phyloP scores from a whole-genome alignment of 2,113 vertebrate genomes.

The Carassius gibelio region DNA sequence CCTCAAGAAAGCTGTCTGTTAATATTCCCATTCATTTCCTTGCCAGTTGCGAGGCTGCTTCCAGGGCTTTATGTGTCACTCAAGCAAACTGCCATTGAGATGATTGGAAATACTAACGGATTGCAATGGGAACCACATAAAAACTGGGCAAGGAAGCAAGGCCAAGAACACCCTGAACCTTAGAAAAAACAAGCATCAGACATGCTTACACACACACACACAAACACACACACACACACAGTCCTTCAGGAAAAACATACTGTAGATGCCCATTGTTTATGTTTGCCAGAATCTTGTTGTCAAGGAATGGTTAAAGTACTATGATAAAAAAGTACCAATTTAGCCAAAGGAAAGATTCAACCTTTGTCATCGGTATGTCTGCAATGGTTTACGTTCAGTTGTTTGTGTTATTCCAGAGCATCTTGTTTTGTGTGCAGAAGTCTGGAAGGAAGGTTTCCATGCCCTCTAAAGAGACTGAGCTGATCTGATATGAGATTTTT shows the following conservation, averaged over 20 bases:
- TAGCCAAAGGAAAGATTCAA: conserved; percentile 67
- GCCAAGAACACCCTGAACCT: neutral
- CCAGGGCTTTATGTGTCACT: neutral
- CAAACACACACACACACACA: too few species aligned
- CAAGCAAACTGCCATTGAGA: neutral
- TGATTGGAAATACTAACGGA: neutral
- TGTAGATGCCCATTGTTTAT: conserved; percentile 46
- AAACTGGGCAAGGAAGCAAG: neutral
- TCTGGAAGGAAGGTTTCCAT: conserved; percentile 8
- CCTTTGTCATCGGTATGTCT: conserved; percentile 66
- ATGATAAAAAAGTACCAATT: conserved; percentile 67
- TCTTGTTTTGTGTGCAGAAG: conserved; percentile 7
- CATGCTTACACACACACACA: neutral
- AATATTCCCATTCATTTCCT: neutral
- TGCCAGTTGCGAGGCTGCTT: neutral
- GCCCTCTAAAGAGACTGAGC: conserved; percentile 15
- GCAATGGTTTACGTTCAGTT: conserved; percentile 69
- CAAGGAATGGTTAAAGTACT: conserved; percentile 68
- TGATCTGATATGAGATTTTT: neutral
- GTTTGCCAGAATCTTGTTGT: conserved; percentile 66
- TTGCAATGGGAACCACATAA: conserved; percentile 11
- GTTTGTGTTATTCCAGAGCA: conserved; percentile 5
- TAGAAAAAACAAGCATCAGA: neutral
- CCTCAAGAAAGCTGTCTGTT: too few species aligned
- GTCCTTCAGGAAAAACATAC: neutral